Evolutionary conservation across 1,140 invertebrate species (phyloP).

Genomic region (Drosophila erecta): DNA sequence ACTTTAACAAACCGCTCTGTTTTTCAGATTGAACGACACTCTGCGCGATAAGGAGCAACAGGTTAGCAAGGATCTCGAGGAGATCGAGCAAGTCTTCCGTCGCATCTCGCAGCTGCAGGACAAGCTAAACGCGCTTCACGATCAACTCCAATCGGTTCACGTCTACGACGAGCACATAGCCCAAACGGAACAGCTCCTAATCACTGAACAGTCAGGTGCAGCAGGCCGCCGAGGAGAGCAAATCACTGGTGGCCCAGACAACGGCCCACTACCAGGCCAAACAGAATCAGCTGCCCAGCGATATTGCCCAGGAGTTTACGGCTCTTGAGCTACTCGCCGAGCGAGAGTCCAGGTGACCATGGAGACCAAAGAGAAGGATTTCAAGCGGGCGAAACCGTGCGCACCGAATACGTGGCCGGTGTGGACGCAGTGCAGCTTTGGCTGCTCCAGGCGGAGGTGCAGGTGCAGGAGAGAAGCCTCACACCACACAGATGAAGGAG

Average conservation of each 20-base stretch:
- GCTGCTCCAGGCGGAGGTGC: constrained; percentile 92
- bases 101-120: constrained; percentile 88
- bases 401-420: constrained; percentile 91
- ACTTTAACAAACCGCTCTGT: constrained; percentile 1
- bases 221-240: constrained; percentile 86
- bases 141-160: constrained; percentile 88
- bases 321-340: constrained; percentile 92
- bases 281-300: constrained; percentile 89
- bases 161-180: constrained; percentile 89
- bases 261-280: constrained; percentile 89
- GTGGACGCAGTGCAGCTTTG: constrained; percentile 93
- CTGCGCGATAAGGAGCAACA: constrained; percentile 87
- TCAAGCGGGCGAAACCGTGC: constrained; percentile 93
- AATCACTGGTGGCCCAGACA: constrained; percentile 88
- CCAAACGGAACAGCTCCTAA: constrained; percentile 86
- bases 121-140: constrained; percentile 87
- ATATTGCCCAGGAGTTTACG: constrained; percentile 91
- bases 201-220: constrained; percentile 85
- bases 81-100: constrained; percentile 87
- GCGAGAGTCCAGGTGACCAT: constrained; percentile 89
- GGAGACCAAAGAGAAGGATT: constrained; percentile 94
- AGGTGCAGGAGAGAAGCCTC: constrained; percentile 91
- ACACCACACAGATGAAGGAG: constrained; percentile 91
- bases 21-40: constrained; percentile 85
- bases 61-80: constrained; percentile 87